These are phyloP conservation scores for Amia ocellicauda DNA, from an alignment of 2,113 vertebrate genomes.

Conservation along the genomic window DNA sequence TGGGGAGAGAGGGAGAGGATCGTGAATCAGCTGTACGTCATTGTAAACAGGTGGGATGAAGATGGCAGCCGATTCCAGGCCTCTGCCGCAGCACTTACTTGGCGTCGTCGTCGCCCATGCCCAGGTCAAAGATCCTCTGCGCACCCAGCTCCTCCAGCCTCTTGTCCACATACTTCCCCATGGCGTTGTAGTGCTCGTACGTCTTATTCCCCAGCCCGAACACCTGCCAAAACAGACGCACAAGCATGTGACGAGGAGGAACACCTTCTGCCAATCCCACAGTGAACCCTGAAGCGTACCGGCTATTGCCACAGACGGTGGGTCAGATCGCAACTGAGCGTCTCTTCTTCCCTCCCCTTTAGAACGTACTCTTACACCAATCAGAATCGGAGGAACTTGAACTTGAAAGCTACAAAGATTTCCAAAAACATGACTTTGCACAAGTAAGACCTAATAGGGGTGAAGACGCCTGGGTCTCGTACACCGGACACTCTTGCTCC, in stretches of 20 bases:
- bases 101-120: constrained; percentile 87
- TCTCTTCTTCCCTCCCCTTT: too few species aligned
- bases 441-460: too few species aligned
- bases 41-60: neutral
- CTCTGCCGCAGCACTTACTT: constrained; percentile 76
- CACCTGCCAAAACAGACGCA: constrained; percentile 64
- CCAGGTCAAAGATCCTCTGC: constrained; percentile 88
- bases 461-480: too few species aligned
- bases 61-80: neutral
- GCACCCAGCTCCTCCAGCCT: constrained; percentile 85
- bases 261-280: too few species aligned
- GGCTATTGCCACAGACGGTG: too few species aligned
- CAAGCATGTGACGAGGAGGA: neutral
- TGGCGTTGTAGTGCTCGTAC: constrained; percentile 96
- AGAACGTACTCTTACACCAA: too few species aligned
- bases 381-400: too few species aligned
- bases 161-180: constrained; percentile 94
- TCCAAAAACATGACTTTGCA: too few species aligned
- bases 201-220: constrained; percentile 96
- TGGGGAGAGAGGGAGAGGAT: constrained; percentile 22
- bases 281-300: too few species aligned
- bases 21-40: neutral
- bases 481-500: too few species aligned
- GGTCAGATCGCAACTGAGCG: too few species aligned
- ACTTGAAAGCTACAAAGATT: too few species aligned